Conservation (phyloP, 2,888 invertebrate species). For the Nemurella pictetii region DNA sequence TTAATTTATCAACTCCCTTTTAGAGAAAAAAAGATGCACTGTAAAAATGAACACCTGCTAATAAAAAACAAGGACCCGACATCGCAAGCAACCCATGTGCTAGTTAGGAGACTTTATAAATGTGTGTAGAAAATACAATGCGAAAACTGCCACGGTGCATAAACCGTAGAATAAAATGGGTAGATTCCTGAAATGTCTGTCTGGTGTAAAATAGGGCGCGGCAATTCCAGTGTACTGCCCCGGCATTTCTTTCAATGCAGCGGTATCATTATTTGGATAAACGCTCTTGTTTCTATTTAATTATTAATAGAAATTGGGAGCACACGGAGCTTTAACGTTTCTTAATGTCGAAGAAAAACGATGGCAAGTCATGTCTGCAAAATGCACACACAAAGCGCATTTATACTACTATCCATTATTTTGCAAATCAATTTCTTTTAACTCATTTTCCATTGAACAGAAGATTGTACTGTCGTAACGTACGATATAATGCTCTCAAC, state of each 20-base stretch:
- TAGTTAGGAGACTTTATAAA: not conserved
- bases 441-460: not conserved
- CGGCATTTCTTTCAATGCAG: not conserved
- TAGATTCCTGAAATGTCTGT: not conserved
- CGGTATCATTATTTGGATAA: not conserved
- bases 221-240: not conserved
- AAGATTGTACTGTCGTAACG: not conserved
- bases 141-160: not conserved
- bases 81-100: not conserved
- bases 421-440: not conserved
- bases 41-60: slow-evolving; percentile 22
- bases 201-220: not conserved
- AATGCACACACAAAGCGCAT: not conserved
- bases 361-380: not conserved
- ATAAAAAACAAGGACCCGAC: not conserved
- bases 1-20: not conserved
- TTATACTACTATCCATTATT: not conserved
- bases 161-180: not conserved
- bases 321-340: not conserved
- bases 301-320: not conserved
- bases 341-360: not conserved
- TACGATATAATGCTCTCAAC: not conserved
- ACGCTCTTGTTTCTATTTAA: not conserved
- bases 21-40: not conserved
- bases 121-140: not conserved